Evolutionary conservation across 92 coral and sea anemone species (phyloP), one percentile per base, ranked within the genome.

Genomic region (Phenganax marumi): DNA sequence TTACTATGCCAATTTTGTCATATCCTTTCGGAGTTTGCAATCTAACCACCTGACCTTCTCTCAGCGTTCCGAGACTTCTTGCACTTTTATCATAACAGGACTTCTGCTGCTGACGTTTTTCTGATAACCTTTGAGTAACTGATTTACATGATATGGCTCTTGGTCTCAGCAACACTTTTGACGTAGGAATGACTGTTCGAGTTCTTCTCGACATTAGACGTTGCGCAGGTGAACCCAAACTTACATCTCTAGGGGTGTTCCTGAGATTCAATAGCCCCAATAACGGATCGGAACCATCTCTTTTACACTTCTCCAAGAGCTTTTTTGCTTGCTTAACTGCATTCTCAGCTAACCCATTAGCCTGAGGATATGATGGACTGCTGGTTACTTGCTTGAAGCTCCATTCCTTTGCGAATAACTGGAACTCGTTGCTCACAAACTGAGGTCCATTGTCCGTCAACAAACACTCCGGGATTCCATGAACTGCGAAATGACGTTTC

Each of bases 271-370:
- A 73, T 19, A 86, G 81, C 56, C 81, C 75, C 25, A 70, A 48
- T 17, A 61, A 18, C 8, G 80, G 84, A 55, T 83, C 86, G 19
- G 90, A 39, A 14, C 80, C 80, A 68, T 87, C 73, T n/a, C 81
- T 48, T 52, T 82, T 86, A 65, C 83, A 82, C 54, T 83, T 76
- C 49, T 82, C 83, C 58, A 87, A 75, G 47, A 86, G 57, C 58
- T 51, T 60, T 50, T 65, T 70, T 16, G 76, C 76, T 70, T 70
- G 53, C 18, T 46, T 50, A 17, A 71, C 76, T 14, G 76, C 76
- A 18, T 71, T 71, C 17, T 71, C 76, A 33, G 76, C 76, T 26
- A 71, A n/a, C 0, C 76, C 76, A 71, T 71, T 71, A 12, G 76
- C 39, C 19, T 71, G 76, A n/a, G 57, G 54, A 71, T 71, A 71